Evolutionary conservation across 2,113 vertebrate species (phyloP).

Genomic region (Australoheros scitulus): DNA sequence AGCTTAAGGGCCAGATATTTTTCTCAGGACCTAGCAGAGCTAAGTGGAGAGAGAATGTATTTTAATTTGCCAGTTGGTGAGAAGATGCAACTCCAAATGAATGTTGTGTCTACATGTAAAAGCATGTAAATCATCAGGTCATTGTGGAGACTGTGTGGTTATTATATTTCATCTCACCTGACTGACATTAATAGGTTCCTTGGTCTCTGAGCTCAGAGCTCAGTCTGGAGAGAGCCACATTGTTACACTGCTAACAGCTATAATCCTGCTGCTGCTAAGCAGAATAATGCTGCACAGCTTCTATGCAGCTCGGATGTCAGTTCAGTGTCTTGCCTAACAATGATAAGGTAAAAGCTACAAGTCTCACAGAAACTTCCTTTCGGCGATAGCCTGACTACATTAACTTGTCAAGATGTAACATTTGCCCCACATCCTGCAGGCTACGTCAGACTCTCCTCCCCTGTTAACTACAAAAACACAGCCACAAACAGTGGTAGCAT

Average conservation of each 20-base stretch:
- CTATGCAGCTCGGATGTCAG: background rate
- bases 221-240: background rate
- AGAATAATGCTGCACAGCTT: background rate
- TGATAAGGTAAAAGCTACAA: background rate
- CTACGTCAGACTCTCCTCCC: conserved; percentile 13
- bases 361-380: conserved; percentile 1
- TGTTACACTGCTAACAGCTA: background rate
- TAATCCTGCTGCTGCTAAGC: background rate
- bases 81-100: background rate
- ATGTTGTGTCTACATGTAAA: background rate
- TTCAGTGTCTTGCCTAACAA: background rate
- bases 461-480: background rate
- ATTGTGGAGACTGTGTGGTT: background rate
- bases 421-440: conserved; percentile 16
- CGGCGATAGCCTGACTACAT: background rate
- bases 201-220: background rate
- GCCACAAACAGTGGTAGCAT: background rate
- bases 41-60: background rate
- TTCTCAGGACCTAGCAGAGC: background rate
- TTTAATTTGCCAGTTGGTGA: background rate
- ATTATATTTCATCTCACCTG: background rate
- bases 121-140: background rate
- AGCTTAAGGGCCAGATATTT: background rate
- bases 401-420: conserved; percentile 42
- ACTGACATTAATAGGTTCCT: background rate